These are phyloP conservation scores for Suncus etruscus DNA, from an alignment of 2,113 vertebrate species.

Conservation along the genomic window DNA sequence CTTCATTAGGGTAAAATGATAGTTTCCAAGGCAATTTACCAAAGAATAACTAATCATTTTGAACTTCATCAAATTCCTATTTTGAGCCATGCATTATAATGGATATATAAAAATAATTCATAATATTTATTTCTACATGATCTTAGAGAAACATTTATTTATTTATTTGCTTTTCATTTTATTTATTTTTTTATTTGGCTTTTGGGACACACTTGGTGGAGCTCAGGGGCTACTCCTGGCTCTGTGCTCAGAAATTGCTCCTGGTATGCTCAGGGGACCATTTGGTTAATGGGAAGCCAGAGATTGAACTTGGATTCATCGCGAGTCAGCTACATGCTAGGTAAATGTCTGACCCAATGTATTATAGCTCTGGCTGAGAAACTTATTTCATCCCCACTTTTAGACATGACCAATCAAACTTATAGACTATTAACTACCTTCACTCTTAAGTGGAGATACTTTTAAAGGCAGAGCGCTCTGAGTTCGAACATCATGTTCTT, in stretches of 20 bases:
- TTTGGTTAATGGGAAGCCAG: too few species aligned
- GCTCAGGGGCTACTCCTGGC: too few species aligned
- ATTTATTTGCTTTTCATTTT: too few species aligned
- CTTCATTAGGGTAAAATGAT: neutral
- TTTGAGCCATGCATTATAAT: neutral
- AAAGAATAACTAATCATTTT: neutral
- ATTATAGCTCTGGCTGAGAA: too few species aligned
- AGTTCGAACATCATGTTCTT: neutral
- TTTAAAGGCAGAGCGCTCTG: neutral
- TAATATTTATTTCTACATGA: conserved; percentile 20
- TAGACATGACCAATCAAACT: neutral
- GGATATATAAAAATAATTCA: neutral
- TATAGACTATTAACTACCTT: neutral
- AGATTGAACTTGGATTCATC: too few species aligned
- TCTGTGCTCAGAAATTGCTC: too few species aligned
- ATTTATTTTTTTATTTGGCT: too few species aligned
- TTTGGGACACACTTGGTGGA: too few species aligned
- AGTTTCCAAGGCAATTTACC: neutral
- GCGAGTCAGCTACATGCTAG: too few species aligned
- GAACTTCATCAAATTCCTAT: neutral
- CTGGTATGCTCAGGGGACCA: too few species aligned
- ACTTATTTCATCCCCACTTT: neutral
- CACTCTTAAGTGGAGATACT: neutral
- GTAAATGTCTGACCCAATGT: too few species aligned
- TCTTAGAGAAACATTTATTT: neutral